These are phyloP conservation scores for Brienomyrus longianalis DNA, from an alignment of 2,113 vertebrate genomes.

Conservation along the genomic window DNA sequence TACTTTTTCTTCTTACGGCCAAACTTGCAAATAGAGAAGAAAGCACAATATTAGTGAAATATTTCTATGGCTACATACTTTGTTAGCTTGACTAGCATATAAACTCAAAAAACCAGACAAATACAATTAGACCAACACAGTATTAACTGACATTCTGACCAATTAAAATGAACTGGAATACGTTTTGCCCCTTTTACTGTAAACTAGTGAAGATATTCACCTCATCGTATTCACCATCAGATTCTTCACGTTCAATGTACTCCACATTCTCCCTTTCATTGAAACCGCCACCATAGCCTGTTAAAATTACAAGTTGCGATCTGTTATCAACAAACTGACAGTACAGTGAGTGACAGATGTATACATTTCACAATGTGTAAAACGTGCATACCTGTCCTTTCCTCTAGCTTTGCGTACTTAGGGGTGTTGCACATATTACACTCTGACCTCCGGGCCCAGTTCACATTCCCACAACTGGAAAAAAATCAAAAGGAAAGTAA, in stretches of 20 bases:
- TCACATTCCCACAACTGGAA: conserved; percentile 90
- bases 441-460: conserved; percentile 93
- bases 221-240: conserved; percentile 98
- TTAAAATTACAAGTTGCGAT: background rate
- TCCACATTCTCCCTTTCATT: conserved; percentile 96
- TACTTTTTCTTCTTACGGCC: conserved; percentile 98
- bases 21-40: conserved; percentile 64
- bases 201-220: conserved; percentile 49
- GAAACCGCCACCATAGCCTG: conserved; percentile 98
- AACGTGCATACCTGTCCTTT: conserved; percentile 77
- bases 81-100: background rate
- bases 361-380: background rate
- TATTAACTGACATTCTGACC: background rate
- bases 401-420: conserved; percentile 95
- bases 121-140: too few species aligned
- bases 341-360: background rate
- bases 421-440: conserved; percentile 99
- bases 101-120: background rate
- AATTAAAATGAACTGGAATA: background rate
- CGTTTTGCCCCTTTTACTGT: background rate
- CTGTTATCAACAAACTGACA: background rate
- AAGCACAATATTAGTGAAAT: background rate
- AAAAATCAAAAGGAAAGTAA: background rate
- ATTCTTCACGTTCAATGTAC: conserved; percentile 95
- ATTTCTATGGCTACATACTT: background rate